Base-by-base conservation (phyloP, 2,888 invertebrate species). In the Cheiracanthium punctorium region DNA sequence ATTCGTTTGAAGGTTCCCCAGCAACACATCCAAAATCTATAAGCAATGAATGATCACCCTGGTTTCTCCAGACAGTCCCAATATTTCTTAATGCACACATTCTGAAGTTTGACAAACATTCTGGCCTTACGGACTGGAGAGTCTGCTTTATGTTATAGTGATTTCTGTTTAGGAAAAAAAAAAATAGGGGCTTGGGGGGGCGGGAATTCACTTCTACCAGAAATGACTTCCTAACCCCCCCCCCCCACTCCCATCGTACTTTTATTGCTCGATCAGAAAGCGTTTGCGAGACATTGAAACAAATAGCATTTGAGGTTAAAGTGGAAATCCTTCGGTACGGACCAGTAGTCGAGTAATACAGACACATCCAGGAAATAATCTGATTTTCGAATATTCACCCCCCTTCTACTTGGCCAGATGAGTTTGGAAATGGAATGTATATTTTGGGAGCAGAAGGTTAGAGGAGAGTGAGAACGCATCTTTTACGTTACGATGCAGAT, bases 221-320 rank as follows among this genome's bases (percentile, higher is more conserved):
- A n/a, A n/a, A n/a, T n/a, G n/a, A n/a, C n/a, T n/a, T n/a, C n/a
- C n/a, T n/a, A n/a, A n/a, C n/a, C n/a, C n/a, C n/a, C n/a, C n/a
- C n/a, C n/a, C n/a, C n/a, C n/a, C n/a, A n/a, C 20, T 20, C 58
- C 24, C 24, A 24, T 58, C 24, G 4, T 17, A 24, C 58, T 58
- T 58, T 58, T 58, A 58, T 58, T 5, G 58, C 32, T 67, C 67
- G 67, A 80, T 80, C 80, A 73, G 43, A 41, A 80, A 28, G 41
- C 43, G 48, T 80, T 80, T 67, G 24, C 67, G 24, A 52, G 65
- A 73, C 65, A 80, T 80, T 80, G 75, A 43, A 69, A 69, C 67
- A 80, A 73, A 80, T 80, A 41, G 72, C 30, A 30, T 29, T 20
- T 76, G 82, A 82, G 75, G 82, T 71, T 82, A 82, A 71, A 30